Base-by-base conservation (phyloP, 2,797 vertebrate genomes). In the Tapirus indicus region DNA sequence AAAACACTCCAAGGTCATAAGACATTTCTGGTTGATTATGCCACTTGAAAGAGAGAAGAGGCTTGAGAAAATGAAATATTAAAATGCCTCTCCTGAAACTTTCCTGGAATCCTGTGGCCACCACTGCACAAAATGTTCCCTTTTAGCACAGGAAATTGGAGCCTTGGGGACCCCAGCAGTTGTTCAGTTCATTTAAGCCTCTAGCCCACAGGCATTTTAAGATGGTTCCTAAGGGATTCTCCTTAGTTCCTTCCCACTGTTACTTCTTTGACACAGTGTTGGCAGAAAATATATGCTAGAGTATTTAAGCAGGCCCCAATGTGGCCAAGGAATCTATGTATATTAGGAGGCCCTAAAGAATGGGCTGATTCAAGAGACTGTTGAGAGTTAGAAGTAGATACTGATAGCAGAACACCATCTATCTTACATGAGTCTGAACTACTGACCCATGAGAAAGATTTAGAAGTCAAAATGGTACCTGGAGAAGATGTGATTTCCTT, bases 41-140 rank as follows among this genome's bases (percentile, higher is more conserved):
- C 29, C 83, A 72, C 80, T 94, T 88, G 75, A 96, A 89, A 87
- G 78, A 96, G 66, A 92, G 84, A 84, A 95, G 66, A 97, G n/a
- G 60, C n/a, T 64, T 94, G 83, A 94, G 86, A 92, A 96, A 74
- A 95, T 95, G 38, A 94, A 92, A 93, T 93, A 95, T 84, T 96
- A 97, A 91, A 96, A 94, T 60, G 49, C 10, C 35, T 92, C 71
- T 91, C 71, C 68, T 88, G 64, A 94, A 96, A 91, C 35, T 78
- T 44, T 84, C 49, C 66, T 88, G 72, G 77, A 97, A 95, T 88
- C 78, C 62, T 74, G 72, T 85, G 96, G 44, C 80, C 35, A 68
- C 60, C n/a, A 79, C 38, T 74, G 52, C 68, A 97, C 85, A 92
- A 95, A 97, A 74, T 75, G 21, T 97, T 90, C 49, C 56, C 89